Base-by-base conservation (phyloP, 2,888 invertebrate genomes). In the Isotomurus palustris region DNA sequence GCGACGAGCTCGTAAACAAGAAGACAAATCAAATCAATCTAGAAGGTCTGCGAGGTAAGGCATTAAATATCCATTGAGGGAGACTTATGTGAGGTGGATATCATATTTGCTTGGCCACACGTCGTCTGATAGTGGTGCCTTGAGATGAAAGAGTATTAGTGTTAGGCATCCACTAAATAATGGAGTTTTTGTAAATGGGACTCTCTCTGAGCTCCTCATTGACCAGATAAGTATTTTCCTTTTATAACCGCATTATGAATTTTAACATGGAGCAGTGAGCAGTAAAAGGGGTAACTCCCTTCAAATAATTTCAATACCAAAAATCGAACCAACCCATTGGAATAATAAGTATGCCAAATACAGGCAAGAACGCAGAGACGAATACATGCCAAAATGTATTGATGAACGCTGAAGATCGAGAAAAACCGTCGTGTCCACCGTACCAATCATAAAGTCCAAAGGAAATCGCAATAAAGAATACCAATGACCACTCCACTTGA, bases 141-240 rank as follows among this genome's bases (percentile, higher is more conserved):
- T n/a, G 14, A 24, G 43, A 14, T 12, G 19, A 43, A 43, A 43
- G 43, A 22, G 43, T 19, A n/a, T n/a, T n/a, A n/a, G n/a, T n/a
- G n/a, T n/a, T n/a, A n/a, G n/a, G n/a, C n/a, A n/a, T n/a, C n/a
- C n/a, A n/a, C n/a, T n/a, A n/a, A n/a, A n/a, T n/a, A n/a, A n/a
- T n/a, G 19, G n/a, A 40, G 19, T 17, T 19, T 49, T 49, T 49
- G n/a, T 50, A 38, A 50, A 50, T 50, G 50, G 50, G 25, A 19
- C 22, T 12, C 22, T 24, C 21, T 22, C 43, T 24, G 38, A n/a
- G n/a, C 38, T 50, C 50, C 21, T 49, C 49, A 50, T 6, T 50
- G 50, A 25, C 50, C 38, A 50, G 50, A 50, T 50, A 50, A 50
- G 50, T 50, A 50, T 32, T 50, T 38, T 50, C 50, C 50, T 50